A percentile compares a stretch with the other conserved stretches of the same genome.
phyloP scores from a whole-genome alignment of 30 jellyfish, hydroid and myxozoan genomes.

The Catostylus mosaicus region DNA sequence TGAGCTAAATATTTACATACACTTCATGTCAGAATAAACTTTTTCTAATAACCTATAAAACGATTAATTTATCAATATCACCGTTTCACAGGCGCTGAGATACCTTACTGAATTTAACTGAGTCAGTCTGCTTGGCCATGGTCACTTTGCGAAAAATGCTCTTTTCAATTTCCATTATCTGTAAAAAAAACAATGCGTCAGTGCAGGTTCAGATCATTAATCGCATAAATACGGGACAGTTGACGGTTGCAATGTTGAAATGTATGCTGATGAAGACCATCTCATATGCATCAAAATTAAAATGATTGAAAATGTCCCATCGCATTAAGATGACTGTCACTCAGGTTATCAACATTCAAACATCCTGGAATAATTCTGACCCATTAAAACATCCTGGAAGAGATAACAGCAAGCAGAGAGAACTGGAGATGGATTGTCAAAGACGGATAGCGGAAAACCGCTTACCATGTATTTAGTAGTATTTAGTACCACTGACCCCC shows the following conservation, averaged over 20 bases:
- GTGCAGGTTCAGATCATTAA: background rate
- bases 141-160: slow-evolving; percentile 76
- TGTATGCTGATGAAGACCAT: background rate
- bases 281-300: too few species aligned
- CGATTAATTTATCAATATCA: too few species aligned
- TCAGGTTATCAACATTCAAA: background rate
- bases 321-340: background rate
- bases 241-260: background rate
- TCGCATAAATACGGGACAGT: background rate
- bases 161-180: slow-evolving; percentile 81
- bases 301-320: background rate
- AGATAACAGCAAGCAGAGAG: too few species aligned
- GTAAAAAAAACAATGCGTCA: slow-evolving; percentile 2
- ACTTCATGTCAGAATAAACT: too few species aligned
- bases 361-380: too few species aligned
- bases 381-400: too few species aligned
- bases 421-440: too few species aligned
- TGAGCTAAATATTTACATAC: too few species aligned
- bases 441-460: background rate
- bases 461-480: too few species aligned
- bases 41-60: too few species aligned
- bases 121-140: slow-evolving; percentile 64
- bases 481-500: background rate
- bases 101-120: slow-evolving; percentile 44
- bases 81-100: slow-evolving; percentile 35